A percentile compares a stretch with the other conserved stretches of the same genome.
Conservation (phyloP, 2,113 vertebrate species). For the Vulpes ferrilata region DNA sequence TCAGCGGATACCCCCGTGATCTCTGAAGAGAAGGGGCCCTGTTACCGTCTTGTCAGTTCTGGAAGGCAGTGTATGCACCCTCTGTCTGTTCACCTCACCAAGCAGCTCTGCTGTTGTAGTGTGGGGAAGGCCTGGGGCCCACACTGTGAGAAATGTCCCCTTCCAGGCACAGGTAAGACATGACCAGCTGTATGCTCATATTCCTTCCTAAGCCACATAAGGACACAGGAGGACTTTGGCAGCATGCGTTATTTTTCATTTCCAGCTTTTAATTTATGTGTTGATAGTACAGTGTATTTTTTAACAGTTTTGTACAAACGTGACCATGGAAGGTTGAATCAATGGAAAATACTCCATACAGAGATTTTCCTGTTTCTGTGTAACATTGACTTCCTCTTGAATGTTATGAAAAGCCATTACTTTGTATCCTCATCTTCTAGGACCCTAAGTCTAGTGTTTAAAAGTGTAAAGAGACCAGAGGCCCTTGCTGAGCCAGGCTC, state of each 20-base stretch:
- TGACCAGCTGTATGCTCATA: rapidly evolving
- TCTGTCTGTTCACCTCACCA: conserved; percentile 97
- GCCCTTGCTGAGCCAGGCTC: background rate
- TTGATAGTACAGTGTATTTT: background rate
- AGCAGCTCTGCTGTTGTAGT: conserved; percentile 99
- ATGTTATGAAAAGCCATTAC: background rate
- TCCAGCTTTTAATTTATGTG: conserved; percentile 4
- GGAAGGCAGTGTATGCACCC: conserved; percentile 98
- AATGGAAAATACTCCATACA: background rate
- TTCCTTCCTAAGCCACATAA: background rate
- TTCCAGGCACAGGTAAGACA: conserved; percentile 97
- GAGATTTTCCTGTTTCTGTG: background rate
- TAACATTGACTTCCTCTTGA: background rate
- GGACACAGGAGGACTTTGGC: background rate
- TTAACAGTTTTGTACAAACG: background rate
- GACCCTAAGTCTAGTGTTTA: background rate
- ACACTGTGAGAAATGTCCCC: conserved; percentile 96
- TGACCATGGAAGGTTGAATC: background rate
- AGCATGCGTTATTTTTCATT: background rate
- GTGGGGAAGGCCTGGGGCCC: conserved; percentile 99
- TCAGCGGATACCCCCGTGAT: conserved; percentile 93
- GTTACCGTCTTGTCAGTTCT: conserved; percentile 96
- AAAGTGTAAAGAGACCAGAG: background rate
- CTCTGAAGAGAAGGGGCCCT: conserved; percentile 96
- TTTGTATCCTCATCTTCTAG: background rate